A percentile compares a stretch with the other conserved stretches of the same genome.
These are phyloP conservation scores for Pomatostomus ruficeps DNA, from an alignment of 2,113 vertebrate species.

Conservation along the genomic window DNA sequence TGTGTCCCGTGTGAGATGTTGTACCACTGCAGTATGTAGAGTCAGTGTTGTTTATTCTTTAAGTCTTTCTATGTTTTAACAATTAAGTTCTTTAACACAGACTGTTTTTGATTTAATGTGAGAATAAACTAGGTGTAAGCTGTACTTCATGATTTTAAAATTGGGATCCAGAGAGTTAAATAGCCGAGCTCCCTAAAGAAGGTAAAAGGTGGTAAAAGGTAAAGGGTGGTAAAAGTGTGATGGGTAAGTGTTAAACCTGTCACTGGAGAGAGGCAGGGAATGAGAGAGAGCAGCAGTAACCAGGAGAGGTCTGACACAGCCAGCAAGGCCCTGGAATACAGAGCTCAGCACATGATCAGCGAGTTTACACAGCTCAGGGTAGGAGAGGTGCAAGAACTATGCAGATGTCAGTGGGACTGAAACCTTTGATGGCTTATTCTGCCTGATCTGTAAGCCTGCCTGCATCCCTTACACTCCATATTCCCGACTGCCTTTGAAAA, in stretches of 20 bases:
- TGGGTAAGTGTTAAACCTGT: neutral
- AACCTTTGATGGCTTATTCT: neutral
- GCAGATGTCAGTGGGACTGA: neutral
- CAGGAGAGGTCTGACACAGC: neutral
- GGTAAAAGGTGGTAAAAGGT: neutral
- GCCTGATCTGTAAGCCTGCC: neutral
- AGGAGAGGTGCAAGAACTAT: neutral
- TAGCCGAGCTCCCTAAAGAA: neutral
- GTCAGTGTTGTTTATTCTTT: neutral
- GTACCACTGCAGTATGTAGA: neutral
- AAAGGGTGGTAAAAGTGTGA: neutral
- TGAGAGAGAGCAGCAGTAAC: neutral
- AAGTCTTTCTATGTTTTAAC: neutral
- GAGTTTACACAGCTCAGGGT: neutral
- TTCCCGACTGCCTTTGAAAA: neutral
- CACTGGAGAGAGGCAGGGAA: neutral
- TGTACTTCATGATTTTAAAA: neutral
- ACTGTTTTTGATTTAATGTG: neutral
- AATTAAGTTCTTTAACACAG: neutral
- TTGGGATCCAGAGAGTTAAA: neutral
- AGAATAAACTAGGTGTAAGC: neutral
- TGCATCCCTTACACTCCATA: neutral
- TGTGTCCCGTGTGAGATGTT: fast-evolving
- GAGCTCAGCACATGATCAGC: fast-evolving
- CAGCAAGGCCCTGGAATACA: neutral